Conservation (phyloP, 2,113 vertebrate species). For the Pluvianellus socialis region DNA sequence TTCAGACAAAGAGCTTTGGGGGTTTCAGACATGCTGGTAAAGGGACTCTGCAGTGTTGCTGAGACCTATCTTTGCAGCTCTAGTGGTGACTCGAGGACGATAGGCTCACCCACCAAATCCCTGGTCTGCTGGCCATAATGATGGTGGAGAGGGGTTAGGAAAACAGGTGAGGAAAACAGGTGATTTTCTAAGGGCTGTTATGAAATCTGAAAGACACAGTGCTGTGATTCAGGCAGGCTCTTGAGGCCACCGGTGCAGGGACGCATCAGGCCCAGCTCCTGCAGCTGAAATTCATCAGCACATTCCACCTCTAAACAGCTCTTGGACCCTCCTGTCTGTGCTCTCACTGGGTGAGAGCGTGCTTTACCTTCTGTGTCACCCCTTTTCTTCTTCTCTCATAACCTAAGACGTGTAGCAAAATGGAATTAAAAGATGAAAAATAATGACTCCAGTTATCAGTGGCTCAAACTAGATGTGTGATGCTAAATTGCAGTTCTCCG, state of each 20-base stretch:
- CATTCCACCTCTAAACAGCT: neutral
- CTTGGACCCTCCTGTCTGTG: neutral
- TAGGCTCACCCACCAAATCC: neutral
- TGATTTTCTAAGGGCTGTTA: neutral
- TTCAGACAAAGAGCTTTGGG: neutral
- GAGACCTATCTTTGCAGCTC: neutral
- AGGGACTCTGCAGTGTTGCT: neutral
- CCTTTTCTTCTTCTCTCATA: neutral
- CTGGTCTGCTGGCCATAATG: neutral
- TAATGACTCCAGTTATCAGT: neutral
- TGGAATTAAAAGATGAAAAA: conserved; percentile 28
- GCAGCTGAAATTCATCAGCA: neutral
- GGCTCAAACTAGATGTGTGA: neutral
- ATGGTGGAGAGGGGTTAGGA: neutral
- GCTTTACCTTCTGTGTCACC: neutral
- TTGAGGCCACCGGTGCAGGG: neutral
- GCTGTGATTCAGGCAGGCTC: neutral
- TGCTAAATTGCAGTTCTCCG: neutral
- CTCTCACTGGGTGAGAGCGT: neutral
- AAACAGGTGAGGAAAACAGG: neutral
- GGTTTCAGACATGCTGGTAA: neutral
- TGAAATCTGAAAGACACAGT: neutral
- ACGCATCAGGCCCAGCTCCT: neutral
- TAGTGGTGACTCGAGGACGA: neutral
- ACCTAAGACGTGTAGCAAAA: neutral